Evolutionary conservation across 2,888 invertebrate species (phyloP), one percentile per base, ranked within the genome.

Genomic region (Esperia sulphurella): DNA sequence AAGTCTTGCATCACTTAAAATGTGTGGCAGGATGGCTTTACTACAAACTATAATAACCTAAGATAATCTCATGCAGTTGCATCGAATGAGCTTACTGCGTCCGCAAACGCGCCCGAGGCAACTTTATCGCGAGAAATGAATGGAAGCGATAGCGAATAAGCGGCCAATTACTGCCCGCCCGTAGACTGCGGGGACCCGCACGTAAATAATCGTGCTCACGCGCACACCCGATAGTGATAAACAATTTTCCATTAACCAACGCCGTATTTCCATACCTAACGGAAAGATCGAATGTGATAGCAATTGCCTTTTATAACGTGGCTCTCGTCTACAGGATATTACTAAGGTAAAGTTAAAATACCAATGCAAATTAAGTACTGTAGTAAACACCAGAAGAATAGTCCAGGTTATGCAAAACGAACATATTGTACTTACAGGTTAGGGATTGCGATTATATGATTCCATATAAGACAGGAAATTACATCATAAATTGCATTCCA

Each of bases 141-240:
- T 86, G 85, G 83, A 79, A 66, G 77, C 75, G 82, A 83, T 86
- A 84, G 74, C 79, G 76, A 78, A 80, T 82, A 80, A 79, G 77
- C 79, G 79, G 76, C 79, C 85, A 85, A 85, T 86, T 86, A 86
- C 78, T 67, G 74, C 63, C 63, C 64, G 63, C 60, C 70, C 73
- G 71, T 68, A 77, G 75, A 76, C 82, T 67, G 72, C 73, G 68
- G 71, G 72, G 66, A 75, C 75, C 71, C 75, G 73, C 75, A 72
- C 75, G 73, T 83, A 83, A 84, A 84, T 85, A 84, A 84, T 79
- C 75, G 71, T 79, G 78, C 76, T 78, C 83, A 76, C 75, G 83
- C 84, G 83, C 84, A 83, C 69, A 66, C 66, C 55, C 59, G 79
- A 76, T 79, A 75, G 70, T 77, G 77, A 84, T 83, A 83, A 84